These are phyloP conservation scores for Ridgeia piscesae DNA, from an alignment of 1,140 invertebrate species.

Conservation along the genomic window DNA sequence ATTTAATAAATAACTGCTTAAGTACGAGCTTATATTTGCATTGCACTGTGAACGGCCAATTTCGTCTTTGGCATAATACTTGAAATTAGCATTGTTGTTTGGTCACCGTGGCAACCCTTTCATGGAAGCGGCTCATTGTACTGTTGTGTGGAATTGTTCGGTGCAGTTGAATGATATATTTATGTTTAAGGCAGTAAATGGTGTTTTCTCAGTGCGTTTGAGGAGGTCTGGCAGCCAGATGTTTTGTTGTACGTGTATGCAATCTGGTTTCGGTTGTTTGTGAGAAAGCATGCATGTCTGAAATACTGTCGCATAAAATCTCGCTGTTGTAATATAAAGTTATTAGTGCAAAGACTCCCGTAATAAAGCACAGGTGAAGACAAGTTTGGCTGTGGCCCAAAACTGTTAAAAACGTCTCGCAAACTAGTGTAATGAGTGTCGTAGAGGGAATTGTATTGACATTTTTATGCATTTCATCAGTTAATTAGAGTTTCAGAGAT, in stretches of 20 bases:
- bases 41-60: not conserved
- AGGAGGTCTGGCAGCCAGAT: not conserved
- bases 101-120: not conserved
- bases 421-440: not conserved
- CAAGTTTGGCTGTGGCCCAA: not conserved
- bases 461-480: not conserved
- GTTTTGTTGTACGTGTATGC: not conserved
- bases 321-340: not conserved
- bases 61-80: not conserved
- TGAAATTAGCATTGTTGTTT: not conserved
- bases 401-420: not conserved
- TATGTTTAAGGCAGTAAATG: not conserved
- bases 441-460: not conserved
- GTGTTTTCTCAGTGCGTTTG: not conserved
- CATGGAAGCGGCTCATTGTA: not conserved
- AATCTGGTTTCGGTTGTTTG: not conserved
- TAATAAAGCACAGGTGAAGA: not conserved
- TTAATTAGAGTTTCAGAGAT: not conserved
- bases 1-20: constrained; percentile 2
- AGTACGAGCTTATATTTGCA: not conserved
- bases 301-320: not conserved
- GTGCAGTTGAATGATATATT: not conserved
- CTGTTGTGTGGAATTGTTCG: not conserved
- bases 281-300: not conserved
- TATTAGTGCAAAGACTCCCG: not conserved